Base-by-base conservation (phyloP, 2,113 vertebrate genomes). In the Etheostoma spectabile region DNA sequence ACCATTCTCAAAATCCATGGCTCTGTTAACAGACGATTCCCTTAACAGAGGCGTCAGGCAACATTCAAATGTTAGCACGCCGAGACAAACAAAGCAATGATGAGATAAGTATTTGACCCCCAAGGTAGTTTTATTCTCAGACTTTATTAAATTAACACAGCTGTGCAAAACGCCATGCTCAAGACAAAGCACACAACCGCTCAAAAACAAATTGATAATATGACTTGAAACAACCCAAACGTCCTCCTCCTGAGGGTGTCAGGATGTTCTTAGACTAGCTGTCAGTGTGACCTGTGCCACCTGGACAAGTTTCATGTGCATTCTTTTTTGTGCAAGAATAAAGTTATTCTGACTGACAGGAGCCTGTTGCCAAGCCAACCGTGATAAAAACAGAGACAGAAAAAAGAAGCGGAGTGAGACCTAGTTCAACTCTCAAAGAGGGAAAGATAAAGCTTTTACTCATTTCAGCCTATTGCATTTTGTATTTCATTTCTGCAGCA, bases 381-480 rank as follows among this genome's bases (percentile, higher is more conserved):
- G 51, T 2, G 7, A 46, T 45, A 57, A 59, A 67, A 73, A 45
- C 45, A 68, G 3, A 22, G 18, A 42, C 1, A 19, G 6, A 57
- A 24, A 60, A 35, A 79, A 33, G 64, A 61, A 62, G 60, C n/a
- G 49, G 59, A 75, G 42, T 53, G 33, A 80, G 59, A 70, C 57
- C 49, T 48, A 61, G 49, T 82, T 79, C 78, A 88, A 83, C 66
- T 73, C 70, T 64, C 45, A 77, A 64, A 87, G 33, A 71, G 65
- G 22, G 70, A 73, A 65, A 76, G 82, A 85, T 83, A 87, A 42
- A 77, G 80, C 72, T 72, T 75, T 71, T 16, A 73, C 57, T 85
- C 69, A 49, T n/a, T 61, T 79, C 64, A 61, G 71, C 74, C 24
- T 56, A 42, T 78, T 82, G 16, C 75, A 80, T 86, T 82, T 86